Conservation (phyloP, 2,113 vertebrate genomes). For the Grallaria varia region DNA sequence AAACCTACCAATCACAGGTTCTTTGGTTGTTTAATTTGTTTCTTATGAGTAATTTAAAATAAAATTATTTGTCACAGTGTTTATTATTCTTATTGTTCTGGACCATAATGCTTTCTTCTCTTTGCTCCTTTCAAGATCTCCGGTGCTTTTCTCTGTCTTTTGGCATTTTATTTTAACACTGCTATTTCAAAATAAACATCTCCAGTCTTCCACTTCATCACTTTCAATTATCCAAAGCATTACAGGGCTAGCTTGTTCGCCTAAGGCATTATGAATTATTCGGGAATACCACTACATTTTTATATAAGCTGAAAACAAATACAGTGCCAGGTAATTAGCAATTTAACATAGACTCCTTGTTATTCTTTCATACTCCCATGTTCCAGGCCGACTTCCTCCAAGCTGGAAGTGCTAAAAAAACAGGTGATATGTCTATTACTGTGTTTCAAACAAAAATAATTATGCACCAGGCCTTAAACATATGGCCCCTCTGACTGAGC, state of each 20-base stretch:
- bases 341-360: slow-evolving; percentile 36
- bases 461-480: slow-evolving; percentile 12
- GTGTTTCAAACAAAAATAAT: slow-evolving; percentile 14
- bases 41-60: not conserved
- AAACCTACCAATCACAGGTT: not conserved
- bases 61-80: not conserved
- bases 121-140: not conserved
- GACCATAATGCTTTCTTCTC: not conserved
- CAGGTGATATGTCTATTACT: not conserved
- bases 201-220: slow-evolving; percentile 62
- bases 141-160: slow-evolving; percentile 7
- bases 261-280: slow-evolving; percentile 55
- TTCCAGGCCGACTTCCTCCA: slow-evolving; percentile 38
- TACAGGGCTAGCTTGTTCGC: not conserved
- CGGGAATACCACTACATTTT: slow-evolving; percentile 29
- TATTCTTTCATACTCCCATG: slow-evolving; percentile 12
- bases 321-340: slow-evolving; percentile 42
- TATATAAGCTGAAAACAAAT: slow-evolving; percentile 15
- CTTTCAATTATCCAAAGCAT: slow-evolving; percentile 54
- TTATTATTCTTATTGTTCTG: not conserved
- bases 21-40: not conserved
- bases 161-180: slow-evolving; percentile 27
- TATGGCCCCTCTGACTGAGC: not conserved
- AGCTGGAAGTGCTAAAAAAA: slow-evolving; percentile 3
- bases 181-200: slow-evolving; percentile 33